Evolutionary conservation across 2,888 invertebrate genomes (phyloP).

Genomic region (Alviniconcha strummeri): DNA sequence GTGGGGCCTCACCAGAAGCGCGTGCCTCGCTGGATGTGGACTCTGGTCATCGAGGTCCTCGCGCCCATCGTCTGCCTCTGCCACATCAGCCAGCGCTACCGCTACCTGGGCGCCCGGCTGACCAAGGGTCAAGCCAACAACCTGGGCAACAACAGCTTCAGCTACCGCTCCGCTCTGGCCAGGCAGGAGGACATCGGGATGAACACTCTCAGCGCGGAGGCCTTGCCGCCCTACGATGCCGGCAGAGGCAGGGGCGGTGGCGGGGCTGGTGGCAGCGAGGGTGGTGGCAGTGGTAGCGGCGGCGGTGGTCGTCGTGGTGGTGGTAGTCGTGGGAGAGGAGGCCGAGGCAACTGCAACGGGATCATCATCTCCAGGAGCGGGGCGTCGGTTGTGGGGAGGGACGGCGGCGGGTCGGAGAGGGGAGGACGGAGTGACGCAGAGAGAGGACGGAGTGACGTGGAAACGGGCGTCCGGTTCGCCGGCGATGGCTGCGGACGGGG

Average conservation of each 20-base stretch:
- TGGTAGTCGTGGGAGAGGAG: not conserved
- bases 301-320: not conserved
- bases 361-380: conserved; percentile 2
- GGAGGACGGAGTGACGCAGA: not conserved
- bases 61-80: conserved; percentile 69
- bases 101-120: conserved; percentile 18
- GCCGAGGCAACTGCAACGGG: conserved; percentile 30
- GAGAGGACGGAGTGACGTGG: not conserved
- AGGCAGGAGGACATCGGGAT: conserved; percentile 53
- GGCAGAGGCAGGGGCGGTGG: not conserved
- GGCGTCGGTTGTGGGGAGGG: not conserved
- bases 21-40: conserved; percentile 71
- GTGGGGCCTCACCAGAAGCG: conserved; percentile 70
- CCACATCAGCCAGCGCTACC: conserved; percentile 42
- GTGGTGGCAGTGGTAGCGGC: not conserved
- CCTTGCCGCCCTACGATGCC: not conserved
- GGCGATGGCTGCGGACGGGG: not conserved
- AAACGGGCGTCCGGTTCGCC: not conserved
- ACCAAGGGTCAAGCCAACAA: conserved; percentile 4
- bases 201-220: conserved; percentile 51
- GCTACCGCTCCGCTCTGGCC: not conserved
- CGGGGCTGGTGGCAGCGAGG: not conserved
- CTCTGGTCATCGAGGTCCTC: conserved; percentile 68
- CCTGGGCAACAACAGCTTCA: not conserved
- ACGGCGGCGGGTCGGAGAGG: not conserved